Percentiles rank a stretch among this genome's conserved stretches.
These are phyloP conservation scores for Phaethornis superciliosus DNA, from an alignment of 2,113 vertebrate genomes.

Conservation along the genomic window DNA sequence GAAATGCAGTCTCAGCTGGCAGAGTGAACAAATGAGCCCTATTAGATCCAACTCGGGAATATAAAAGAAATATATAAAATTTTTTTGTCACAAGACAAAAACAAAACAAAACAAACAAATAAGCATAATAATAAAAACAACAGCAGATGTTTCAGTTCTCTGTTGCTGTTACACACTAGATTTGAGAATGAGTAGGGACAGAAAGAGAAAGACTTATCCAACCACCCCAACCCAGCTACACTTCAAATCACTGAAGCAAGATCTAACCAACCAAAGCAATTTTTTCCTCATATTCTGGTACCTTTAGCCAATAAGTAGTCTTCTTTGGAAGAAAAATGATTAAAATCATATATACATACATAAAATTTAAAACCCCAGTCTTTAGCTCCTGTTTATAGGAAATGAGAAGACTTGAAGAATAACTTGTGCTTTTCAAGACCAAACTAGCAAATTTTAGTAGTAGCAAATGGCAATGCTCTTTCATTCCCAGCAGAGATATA, in stretches of 20 bases:
- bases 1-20: slow-evolving; percentile 7
- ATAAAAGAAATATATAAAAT: slow-evolving; percentile 27
- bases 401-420: not conserved
- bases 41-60: not conserved
- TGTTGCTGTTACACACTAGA: not conserved
- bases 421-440: not conserved
- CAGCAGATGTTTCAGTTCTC: not conserved
- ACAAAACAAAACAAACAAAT: not conserved
- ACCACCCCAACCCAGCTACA: not conserved
- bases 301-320: not conserved
- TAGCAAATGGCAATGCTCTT: not conserved
- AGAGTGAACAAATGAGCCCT: slow-evolving; percentile 13
- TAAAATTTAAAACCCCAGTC: no score
- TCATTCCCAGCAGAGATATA: not conserved
- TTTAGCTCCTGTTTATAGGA: not conserved
- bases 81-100: not conserved
- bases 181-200: not conserved
- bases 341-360: not conserved
- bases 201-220: not conserved
- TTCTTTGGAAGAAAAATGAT: not conserved
- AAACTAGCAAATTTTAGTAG: not conserved
- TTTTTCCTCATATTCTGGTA: not conserved
- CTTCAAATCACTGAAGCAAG: not conserved
- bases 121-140: not conserved
- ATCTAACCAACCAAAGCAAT: not conserved